phyloP scores from a whole-genome alignment of 2,797 vertebrate genomes.

The Peromyscus melanophrys region DNA sequence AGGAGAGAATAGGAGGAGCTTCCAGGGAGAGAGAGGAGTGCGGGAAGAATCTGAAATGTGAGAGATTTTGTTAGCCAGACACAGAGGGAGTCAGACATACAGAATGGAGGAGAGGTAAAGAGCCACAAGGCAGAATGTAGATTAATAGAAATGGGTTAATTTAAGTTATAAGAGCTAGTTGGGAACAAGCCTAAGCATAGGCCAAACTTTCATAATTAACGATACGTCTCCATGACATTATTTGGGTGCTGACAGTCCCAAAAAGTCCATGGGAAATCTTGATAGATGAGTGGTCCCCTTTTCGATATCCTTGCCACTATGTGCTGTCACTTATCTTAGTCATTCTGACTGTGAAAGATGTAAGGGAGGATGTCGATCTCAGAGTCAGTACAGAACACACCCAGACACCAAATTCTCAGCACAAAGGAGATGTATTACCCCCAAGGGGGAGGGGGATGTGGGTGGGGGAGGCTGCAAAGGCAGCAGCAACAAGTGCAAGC shows the following conservation, averaged over 20 bases:
- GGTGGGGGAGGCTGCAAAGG: neutral
- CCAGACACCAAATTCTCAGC: neutral
- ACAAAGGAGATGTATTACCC: neutral
- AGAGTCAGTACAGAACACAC: neutral
- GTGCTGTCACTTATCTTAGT: neutral
- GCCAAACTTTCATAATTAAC: too few relatives aligned
- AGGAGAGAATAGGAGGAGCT: neutral
- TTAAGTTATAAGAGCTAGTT: too few relatives aligned
- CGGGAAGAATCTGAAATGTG: neutral
- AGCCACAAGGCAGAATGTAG: neutral
- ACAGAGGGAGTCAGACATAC: neutral
- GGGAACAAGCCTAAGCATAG: too few relatives aligned
- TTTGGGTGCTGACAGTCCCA: too few relatives aligned
- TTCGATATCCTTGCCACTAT: neutral
- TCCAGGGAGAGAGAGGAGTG: neutral
- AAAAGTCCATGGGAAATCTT: too few relatives aligned
- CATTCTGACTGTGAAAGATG: neutral
- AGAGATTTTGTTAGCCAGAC: neutral
- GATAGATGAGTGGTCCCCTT: neutral
- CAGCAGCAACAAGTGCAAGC: neutral
- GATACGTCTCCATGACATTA: too few relatives aligned
- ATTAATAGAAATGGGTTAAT: too few relatives aligned
- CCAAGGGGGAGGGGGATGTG: neutral
- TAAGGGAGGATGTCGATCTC: neutral
- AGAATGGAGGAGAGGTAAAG: neutral